These are phyloP conservation scores for Mya arenaria DNA, from an alignment of 1,140 invertebrate species.

Conservation along the genomic window DNA sequence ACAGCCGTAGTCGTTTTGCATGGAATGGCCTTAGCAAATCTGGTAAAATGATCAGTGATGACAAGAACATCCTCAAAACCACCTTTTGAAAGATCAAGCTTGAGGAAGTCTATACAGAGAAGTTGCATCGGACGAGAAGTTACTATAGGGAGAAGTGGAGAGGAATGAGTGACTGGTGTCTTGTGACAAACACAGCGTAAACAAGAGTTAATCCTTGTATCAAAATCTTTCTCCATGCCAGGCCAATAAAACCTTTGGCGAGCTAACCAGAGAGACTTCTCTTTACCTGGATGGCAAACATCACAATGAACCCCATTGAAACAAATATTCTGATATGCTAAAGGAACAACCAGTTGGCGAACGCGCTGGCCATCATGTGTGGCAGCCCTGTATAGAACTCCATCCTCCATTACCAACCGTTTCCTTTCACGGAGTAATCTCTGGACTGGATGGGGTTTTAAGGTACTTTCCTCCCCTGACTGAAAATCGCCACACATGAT, in stretches of 20 bases:
- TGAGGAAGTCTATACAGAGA: conserved; percentile 28
- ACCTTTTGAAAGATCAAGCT: conserved; percentile 27
- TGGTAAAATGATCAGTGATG: conserved; percentile 59
- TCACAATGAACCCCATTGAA: conserved; percentile 25
- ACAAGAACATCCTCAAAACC: conserved; percentile 45
- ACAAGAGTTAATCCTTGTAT: no score
- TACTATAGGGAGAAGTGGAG: not conserved
- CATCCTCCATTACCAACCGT: not conserved
- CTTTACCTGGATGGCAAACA: conserved; percentile 21
- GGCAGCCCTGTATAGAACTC: not conserved
- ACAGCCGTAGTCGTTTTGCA: conserved; percentile 14
- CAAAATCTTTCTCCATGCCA: conserved; percentile 10
- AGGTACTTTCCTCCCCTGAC: no score
- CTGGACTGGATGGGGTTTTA: not conserved
- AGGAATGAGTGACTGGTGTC: no score
- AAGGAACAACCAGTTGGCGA: conserved; percentile 18
- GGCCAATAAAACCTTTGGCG: conserved; percentile 35
- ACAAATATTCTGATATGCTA: not conserved
- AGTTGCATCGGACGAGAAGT: conserved; percentile 19
- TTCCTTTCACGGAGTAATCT: not conserved
- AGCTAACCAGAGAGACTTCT: conserved; percentile 23
- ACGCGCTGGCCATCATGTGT: conserved; percentile 1
- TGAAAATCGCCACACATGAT: no score
- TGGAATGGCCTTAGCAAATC: conserved; percentile 34
- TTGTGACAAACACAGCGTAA: no score